Base-by-base conservation (phyloP, 2,113 vertebrate genomes). In the Axis porcinus region DNA sequence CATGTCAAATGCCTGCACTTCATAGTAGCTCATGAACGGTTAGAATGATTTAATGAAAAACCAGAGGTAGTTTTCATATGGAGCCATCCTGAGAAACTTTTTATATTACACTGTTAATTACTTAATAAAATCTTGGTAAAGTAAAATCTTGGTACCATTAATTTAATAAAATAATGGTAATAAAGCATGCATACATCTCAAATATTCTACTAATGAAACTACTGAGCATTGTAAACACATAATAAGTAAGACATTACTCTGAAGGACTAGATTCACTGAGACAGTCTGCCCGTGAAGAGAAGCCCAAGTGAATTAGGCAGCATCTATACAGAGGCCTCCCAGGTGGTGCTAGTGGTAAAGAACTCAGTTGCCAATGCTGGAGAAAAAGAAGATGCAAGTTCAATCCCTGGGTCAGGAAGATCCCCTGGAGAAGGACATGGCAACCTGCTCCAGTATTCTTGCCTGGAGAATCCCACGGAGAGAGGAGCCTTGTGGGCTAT, bases 51-150 rank as follows among this genome's bases (percentile, higher is more conserved):
- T 81, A n/a, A 36, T 95, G 2, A 79, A 92, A 92, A 55, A 54
- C 0, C 0, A 36, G 33, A 7, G 2, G 1, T n/a, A 13, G 10
- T 19, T 95, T 33, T 55, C 1, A 30, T 33, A 67, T 17, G 84
- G 92, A 86, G 55, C 1, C 3, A 89, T 12, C 25, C 12, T 79
- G 62, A 84, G 9, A 36, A 81, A 28, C 23, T 33, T 33, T 8
- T 70, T 57, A 23, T 27, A 40, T 62, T 64, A 55, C 2, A 82
- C 1, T 62, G 15, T 19, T 16, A 55, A n/a, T 40, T 86, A 43
- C 50, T 78, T n/a, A 76, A 43, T 64, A 86, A 58, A 86, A 84
- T 16, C 19, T 94, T 94, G 9, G 0, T 74, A 84, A 86, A 55
- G 8, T 64, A 86, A 58, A 86, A 84, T 16, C 19, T 94, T 94